Conservation (phyloP, 2,113 vertebrate species). For the Apteryx owenii region DNA sequence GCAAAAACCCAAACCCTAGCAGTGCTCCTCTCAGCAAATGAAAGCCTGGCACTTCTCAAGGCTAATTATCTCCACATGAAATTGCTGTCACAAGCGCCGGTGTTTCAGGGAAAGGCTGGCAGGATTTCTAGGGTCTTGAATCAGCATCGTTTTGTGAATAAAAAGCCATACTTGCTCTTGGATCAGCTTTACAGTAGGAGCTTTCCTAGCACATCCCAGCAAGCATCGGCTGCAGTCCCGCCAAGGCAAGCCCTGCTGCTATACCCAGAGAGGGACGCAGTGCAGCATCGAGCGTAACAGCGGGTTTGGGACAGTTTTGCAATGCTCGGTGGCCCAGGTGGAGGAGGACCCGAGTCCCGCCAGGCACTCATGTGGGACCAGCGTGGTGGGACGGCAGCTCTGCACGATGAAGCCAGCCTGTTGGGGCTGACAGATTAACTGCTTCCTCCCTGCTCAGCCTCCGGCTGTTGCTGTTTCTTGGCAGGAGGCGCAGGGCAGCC, state of each 20-base stretch:
- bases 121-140: neutral
- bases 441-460: neutral
- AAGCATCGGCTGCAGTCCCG: no score
- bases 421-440: no score
- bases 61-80: neutral
- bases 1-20: neutral
- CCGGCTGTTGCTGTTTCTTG: neutral
- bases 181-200: neutral
- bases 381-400: neutral
- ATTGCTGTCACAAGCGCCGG: fast-evolving
- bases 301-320: no score
- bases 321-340: no score
- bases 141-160: neutral
- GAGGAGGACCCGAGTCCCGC: no score
- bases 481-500: neutral
- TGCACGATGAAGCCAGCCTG: neutral
- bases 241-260: no score
- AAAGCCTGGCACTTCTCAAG: neutral
- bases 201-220: no score
- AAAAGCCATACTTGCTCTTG: neutral
- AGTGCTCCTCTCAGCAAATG: neutral
- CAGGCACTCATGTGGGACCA: no score
- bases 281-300: no score
- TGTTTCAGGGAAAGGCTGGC: neutral
- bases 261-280: no score